A percentile compares a stretch with the other conserved stretches of the same genome.
Conservation (phyloP, 2,888 invertebrate species). For the Oasisia sp. region DNA sequence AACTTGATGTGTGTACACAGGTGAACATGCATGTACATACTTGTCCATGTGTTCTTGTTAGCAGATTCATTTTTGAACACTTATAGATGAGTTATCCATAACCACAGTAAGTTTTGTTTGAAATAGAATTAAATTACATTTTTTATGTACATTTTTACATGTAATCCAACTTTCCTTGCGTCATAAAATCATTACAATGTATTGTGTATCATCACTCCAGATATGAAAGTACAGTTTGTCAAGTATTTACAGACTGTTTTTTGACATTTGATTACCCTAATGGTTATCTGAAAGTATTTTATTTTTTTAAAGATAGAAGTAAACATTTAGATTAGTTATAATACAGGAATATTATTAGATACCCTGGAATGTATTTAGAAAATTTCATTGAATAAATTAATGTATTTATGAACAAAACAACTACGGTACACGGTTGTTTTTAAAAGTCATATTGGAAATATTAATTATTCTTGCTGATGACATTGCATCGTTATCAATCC, state of each 20-base stretch:
- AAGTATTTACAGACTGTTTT: neutral
- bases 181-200: neutral
- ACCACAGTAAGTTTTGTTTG: neutral
- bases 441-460: neutral
- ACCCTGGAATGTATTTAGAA: neutral
- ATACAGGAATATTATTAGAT: no score
- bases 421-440: neutral
- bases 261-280: neutral
- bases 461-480: neutral
- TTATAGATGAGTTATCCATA: neutral
- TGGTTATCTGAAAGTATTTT: neutral
- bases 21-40: neutral
- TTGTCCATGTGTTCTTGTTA: neutral
- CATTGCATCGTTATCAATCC: neutral
- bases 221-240: no score
- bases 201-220: neutral
- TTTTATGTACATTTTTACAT: neutral
- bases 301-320: neutral
- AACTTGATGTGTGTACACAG: neutral
- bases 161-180: neutral
- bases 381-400: neutral
- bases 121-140: neutral
- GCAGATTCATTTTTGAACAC: neutral
- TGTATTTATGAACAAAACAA: neutral
- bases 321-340: neutral